Percentiles rank a stretch among this genome's conserved stretches.
Conservation (phyloP, 2,888 invertebrate genomes). For the Bellardia bayeri region DNA sequence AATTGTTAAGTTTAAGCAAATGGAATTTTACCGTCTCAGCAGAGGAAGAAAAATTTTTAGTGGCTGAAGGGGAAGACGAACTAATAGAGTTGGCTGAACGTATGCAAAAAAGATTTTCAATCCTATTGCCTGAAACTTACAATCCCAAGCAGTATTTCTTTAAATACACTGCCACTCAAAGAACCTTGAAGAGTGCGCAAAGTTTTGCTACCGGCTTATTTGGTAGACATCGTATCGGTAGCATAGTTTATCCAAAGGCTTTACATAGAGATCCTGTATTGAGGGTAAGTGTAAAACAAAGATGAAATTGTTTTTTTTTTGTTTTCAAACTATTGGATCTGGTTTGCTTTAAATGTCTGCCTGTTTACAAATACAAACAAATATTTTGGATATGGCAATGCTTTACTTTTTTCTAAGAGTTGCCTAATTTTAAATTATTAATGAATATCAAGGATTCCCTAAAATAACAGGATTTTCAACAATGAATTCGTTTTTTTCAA, state of each 20-base stretch:
- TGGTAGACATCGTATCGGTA: slow-evolving; percentile 86
- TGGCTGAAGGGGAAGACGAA: slow-evolving; percentile 91
- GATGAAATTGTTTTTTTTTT: too few species aligned
- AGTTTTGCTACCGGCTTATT: slow-evolving; percentile 91
- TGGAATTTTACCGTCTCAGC: slow-evolving; percentile 87
- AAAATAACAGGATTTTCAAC: too few species aligned
- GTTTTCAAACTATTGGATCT: not conserved
- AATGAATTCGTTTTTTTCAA: too few species aligned
- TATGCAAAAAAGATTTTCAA: slow-evolving; percentile 89
- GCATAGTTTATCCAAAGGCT: slow-evolving; percentile 88
- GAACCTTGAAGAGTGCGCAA: slow-evolving; percentile 90
- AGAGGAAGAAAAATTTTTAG: slow-evolving; percentile 87
- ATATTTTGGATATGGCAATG: not conserved
- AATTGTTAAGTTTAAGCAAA: slow-evolving; percentile 84
- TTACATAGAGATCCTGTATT: slow-evolving; percentile 88
- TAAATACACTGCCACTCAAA: slow-evolving; percentile 90
- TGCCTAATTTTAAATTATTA: not conserved
- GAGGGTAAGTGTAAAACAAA: slow-evolving; percentile 85
- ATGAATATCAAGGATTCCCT: too few species aligned
- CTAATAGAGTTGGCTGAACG: slow-evolving; percentile 89
- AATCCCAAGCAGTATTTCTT: slow-evolving; percentile 86
- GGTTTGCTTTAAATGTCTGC: not conserved
- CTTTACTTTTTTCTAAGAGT: not conserved
- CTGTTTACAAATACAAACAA: not conserved
- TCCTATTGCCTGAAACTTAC: slow-evolving; percentile 87